Evolutionary conservation across 2,797 vertebrate species (phyloP).

Genomic region (Squalus acanthias): DNA sequence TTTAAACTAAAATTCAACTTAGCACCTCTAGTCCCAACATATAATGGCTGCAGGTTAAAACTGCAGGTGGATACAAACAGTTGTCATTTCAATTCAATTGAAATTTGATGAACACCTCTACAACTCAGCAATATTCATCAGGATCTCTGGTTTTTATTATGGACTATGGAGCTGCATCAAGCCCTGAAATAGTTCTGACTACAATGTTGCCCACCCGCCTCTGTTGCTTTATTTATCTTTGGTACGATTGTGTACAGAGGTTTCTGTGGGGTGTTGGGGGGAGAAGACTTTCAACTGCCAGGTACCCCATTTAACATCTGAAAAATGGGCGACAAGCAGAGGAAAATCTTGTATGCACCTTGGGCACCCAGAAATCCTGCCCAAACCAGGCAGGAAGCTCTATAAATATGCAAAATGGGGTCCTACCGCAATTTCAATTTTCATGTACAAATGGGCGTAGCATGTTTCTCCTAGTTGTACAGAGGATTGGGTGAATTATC

Average conservation of each 20-base stretch:
- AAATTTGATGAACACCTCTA: not conserved
- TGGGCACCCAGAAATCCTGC: not conserved
- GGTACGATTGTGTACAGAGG: no score
- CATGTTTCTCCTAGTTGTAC: not conserved
- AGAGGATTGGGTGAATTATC: not conserved
- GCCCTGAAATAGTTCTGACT: not conserved
- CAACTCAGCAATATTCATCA: not conserved
- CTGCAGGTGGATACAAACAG: not conserved
- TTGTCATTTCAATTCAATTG: not conserved
- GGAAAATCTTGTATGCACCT: not conserved
- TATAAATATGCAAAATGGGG: not conserved
- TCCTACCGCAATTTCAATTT: not conserved
- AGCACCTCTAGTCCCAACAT: not conserved
- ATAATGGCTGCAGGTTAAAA: not conserved
- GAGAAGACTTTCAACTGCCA: no score
- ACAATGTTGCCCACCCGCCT: not conserved
- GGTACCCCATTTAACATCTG: no score
- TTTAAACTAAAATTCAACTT: not conserved
- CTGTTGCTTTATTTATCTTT: not conserved
- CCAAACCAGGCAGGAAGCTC: no score
- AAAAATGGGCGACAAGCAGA: not conserved
- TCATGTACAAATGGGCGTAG: not conserved
- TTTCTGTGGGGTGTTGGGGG: no score
- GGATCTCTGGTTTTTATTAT: no score
- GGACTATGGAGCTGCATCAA: no score